phyloP scores from a whole-genome alignment of 1,140 invertebrate species.

The Maniola jurtina region DNA sequence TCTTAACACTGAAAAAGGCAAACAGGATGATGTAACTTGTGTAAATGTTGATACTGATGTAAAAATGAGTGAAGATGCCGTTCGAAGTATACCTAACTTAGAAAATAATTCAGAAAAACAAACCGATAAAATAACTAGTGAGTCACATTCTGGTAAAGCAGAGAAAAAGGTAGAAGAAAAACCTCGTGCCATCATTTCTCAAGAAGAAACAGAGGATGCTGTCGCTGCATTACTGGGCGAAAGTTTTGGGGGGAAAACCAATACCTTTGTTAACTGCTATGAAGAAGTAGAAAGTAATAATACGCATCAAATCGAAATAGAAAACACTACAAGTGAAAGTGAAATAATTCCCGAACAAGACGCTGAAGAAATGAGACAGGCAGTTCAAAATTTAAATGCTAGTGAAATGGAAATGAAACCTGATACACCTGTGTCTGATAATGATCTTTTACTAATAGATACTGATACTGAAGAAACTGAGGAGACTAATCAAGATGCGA shows the following conservation, averaged over 20 bases:
- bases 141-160: slow-evolving; percentile 54
- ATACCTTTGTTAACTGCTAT: slow-evolving; percentile 77
- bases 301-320: slow-evolving; percentile 59
- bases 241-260: slow-evolving; percentile 84
- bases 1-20: slow-evolving; percentile 21
- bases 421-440: slow-evolving; percentile 90
- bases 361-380: slow-evolving; percentile 88
- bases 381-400: slow-evolving; percentile 86
- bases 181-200: slow-evolving; percentile 90
- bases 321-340: slow-evolving; percentile 68
- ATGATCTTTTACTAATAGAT: slow-evolving; percentile 90
- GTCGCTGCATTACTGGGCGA: slow-evolving; percentile 92
- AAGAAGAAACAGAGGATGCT: slow-evolving; percentile 95
- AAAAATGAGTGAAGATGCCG: slow-evolving; percentile 88
- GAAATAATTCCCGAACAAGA: slow-evolving; percentile 82
- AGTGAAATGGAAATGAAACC: slow-evolving; percentile 88
- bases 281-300: slow-evolving; percentile 67
- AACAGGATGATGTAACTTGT: slow-evolving; percentile 11
- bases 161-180: slow-evolving; percentile 85
- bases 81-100: slow-evolving; percentile 80
- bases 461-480: slow-evolving; percentile 88
- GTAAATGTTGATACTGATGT: slow-evolving; percentile 58
- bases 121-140: slow-evolving; percentile 42
- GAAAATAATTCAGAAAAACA: slow-evolving; percentile 55
- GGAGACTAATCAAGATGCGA: slow-evolving; percentile 64